These are phyloP conservation scores for Archips crataeganus DNA, from an alignment of 2,888 invertebrate species.

Conservation along the genomic window DNA sequence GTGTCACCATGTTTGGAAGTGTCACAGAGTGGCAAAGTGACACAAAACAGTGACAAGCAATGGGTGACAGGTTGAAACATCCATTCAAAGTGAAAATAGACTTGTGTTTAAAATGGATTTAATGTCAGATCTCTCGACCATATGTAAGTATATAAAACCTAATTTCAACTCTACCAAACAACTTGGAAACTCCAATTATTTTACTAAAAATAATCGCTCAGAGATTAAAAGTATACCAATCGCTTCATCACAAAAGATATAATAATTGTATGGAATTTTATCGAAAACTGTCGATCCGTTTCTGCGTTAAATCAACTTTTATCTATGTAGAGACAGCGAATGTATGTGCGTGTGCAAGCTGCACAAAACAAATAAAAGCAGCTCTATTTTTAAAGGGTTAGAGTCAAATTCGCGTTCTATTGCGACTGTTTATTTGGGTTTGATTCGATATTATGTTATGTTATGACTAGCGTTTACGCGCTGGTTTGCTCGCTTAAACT, in stretches of 20 bases:
- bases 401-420: neutral
- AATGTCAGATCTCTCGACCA: constrained; percentile 72
- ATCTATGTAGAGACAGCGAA: neutral
- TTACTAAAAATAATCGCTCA: neutral
- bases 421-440: no score
- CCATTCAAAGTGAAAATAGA: constrained; percentile 79
- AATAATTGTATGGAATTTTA: neutral
- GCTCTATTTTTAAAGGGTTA: neutral
- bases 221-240: neutral
- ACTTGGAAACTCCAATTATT: neutral
- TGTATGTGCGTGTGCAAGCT: no score
- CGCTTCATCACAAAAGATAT: no score
- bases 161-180: neutral
- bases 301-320: neutral
- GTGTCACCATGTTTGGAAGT: constrained; percentile 35
- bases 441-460: no score
- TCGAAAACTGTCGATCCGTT: neutral
- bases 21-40: constrained; percentile 43
- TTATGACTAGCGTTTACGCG: no score
- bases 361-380: neutral
- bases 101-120: constrained; percentile 73
- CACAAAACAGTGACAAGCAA: constrained; percentile 68
- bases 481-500: no score
- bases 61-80: constrained; percentile 80
- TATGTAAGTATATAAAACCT: constrained; percentile 67